A percentile compares a stretch with the other conserved stretches of the same genome.
phyloP scores from a whole-genome alignment of 1,140 invertebrate species.

The Trichonephila clavata region DNA sequence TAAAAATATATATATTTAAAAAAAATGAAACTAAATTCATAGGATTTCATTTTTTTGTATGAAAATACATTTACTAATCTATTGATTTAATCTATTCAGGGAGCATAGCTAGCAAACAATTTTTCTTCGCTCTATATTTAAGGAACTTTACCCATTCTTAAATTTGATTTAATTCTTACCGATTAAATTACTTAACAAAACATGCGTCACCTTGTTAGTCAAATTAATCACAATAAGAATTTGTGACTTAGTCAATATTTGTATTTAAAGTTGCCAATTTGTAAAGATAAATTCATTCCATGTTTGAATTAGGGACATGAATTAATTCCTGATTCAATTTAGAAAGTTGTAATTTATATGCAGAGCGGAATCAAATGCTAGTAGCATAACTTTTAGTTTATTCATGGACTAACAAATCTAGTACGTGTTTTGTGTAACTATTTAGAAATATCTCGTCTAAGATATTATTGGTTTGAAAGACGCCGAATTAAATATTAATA shows the following conservation, averaged over 20 bases:
- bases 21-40: too few relatives aligned
- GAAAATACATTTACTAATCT: too few relatives aligned
- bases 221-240: background rate
- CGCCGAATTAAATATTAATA: too few relatives aligned
- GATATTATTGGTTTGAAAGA: background rate
- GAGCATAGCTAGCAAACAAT: too few relatives aligned
- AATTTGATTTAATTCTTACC: too few relatives aligned
- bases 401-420: background rate
- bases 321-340: background rate
- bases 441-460: background rate
- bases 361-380: background rate
- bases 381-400: background rate
- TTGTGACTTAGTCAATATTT: background rate
- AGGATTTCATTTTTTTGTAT: too few relatives aligned
- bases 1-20: too few relatives aligned
- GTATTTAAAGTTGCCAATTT: background rate
- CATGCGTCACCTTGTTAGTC: background rate
- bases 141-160: too few relatives aligned
- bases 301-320: background rate
- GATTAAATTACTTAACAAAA: background rate
- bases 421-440: background rate
- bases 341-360: background rate
- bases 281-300: background rate
- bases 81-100: too few relatives aligned
- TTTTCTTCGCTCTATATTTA: too few relatives aligned